phyloP scores from a whole-genome alignment of 2,888 invertebrate genomes.

The Scelioninae gen. 1 region DNA sequence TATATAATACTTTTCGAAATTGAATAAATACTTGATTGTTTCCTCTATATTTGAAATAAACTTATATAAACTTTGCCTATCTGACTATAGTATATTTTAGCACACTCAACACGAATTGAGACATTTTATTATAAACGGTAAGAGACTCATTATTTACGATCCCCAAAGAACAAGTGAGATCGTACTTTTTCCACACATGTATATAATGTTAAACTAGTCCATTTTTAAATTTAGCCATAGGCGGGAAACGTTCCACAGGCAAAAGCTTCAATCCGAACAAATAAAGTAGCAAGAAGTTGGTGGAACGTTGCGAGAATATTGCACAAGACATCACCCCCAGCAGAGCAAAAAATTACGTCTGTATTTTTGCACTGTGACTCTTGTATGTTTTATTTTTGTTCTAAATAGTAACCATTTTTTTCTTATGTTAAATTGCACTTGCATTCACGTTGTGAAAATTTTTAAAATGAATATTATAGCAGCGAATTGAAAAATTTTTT shows the following conservation, averaged over 20 bases:
- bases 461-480: not conserved
- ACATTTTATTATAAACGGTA: conserved; percentile 49
- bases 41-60: too few relatives aligned
- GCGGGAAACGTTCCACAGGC: conserved; percentile 56
- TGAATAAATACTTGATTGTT: too few relatives aligned
- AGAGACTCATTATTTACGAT: conserved; percentile 56
- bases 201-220: conserved; percentile 52
- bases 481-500: not conserved
- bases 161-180: conserved; percentile 57
- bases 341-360: conserved; percentile 56
- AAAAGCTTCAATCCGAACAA: conserved; percentile 55
- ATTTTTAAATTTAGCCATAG: conserved; percentile 69
- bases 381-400: conserved; percentile 13
- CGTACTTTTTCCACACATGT: conserved; percentile 57
- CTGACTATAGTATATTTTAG: conserved; percentile 27
- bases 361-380: conserved; percentile 33
- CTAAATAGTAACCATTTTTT: not conserved
- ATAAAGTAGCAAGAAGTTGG: conserved; percentile 65
- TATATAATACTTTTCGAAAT: too few relatives aligned
- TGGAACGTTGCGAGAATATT: conserved; percentile 67
- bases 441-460: not conserved
- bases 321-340: conserved; percentile 69
- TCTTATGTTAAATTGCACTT: conserved; percentile 8
- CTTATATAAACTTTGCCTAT: too few relatives aligned
- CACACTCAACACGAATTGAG: conserved; percentile 11